These are phyloP conservation scores for Rousettus madagascariensis DNA, from an alignment of 2,797 vertebrate genomes.

Conservation along the genomic window DNA sequence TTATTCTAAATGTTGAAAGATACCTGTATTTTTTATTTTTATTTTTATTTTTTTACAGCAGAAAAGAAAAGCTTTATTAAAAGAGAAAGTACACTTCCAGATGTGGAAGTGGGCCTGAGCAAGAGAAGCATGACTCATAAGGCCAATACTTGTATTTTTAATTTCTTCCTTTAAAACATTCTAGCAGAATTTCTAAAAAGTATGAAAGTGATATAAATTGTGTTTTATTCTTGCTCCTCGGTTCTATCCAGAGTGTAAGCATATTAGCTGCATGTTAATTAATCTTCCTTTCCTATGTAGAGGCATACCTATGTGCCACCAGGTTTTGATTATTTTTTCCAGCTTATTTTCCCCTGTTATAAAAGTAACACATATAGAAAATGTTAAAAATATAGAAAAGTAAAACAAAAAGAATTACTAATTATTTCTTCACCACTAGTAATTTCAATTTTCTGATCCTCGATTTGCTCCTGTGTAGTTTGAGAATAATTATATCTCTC, in stretches of 20 bases:
- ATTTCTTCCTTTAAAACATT: slow-evolving; percentile 21
- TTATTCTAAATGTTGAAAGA: slow-evolving; percentile 7
- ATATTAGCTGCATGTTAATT: background rate
- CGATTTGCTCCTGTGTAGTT: background rate
- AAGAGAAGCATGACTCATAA: too few relatives aligned
- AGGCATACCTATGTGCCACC: background rate
- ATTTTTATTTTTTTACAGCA: too few relatives aligned
- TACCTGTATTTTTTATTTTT: background rate
- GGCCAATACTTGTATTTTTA: background rate
- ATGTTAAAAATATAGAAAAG: slow-evolving; percentile 17
- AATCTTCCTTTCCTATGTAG: background rate
- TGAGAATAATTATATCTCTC: background rate
- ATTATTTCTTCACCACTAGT: background rate
- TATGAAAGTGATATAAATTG: background rate
- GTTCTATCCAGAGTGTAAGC: background rate
- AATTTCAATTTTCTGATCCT: slow-evolving; percentile 34
- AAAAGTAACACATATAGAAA: background rate
- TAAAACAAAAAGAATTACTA: slow-evolving; percentile 24
- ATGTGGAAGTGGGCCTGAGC: too few relatives aligned
- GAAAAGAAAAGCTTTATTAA: too few relatives aligned
- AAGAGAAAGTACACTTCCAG: too few relatives aligned
- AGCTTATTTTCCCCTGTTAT: slow-evolving; percentile 22
- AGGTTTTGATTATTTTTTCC: background rate
- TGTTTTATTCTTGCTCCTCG: background rate
- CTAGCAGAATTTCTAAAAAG: slow-evolving; percentile 18